These are phyloP conservation scores for Drosophila subsilvestris DNA, from an alignment of 2,888 invertebrate species.

Conservation along the genomic window DNA sequence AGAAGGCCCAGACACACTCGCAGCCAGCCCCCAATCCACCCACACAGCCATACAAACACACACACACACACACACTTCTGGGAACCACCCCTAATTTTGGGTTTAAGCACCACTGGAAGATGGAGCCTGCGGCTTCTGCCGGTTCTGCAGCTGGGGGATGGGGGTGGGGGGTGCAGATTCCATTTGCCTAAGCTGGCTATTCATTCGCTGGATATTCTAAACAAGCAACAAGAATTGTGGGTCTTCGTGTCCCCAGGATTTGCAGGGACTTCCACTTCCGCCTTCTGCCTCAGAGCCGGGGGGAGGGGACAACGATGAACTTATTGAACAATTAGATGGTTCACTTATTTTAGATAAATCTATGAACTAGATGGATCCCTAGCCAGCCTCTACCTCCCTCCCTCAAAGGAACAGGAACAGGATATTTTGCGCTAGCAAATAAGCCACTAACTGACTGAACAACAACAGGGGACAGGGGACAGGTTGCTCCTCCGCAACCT, in stretches of 20 bases:
- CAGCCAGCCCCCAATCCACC: neutral
- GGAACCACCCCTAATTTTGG: constrained; percentile 69
- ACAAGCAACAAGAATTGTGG: constrained; percentile 70
- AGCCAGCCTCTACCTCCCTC: constrained; percentile 12
- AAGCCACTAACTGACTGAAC: constrained; percentile 46
- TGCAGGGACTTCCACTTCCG: constrained; percentile 31
- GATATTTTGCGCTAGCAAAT: constrained; percentile 40
- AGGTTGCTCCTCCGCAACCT: neutral
- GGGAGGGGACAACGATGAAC: constrained; percentile 57
- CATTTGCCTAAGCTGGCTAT: constrained; percentile 76
- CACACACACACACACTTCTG: constrained; percentile 23
- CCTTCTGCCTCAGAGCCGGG: constrained; percentile 47
- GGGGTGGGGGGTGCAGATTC: constrained; percentile 49
- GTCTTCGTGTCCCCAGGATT: constrained; percentile 27
- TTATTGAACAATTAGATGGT: constrained; percentile 74
- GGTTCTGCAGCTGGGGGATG: constrained; percentile 1
- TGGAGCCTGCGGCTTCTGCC: constrained; percentile 37
- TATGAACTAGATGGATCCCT: constrained; percentile 47
- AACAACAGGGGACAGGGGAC: constrained; percentile 10
- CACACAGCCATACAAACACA: constrained; percentile 32
- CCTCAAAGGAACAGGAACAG: neutral
- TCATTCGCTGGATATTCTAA: constrained; percentile 76
- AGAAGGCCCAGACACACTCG: constrained; percentile 61
- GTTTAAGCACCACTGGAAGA: constrained; percentile 59
- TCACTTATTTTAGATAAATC: constrained; percentile 61